Evolutionary conservation across 2,888 invertebrate genomes (phyloP), one percentile per base, ranked within the genome.

Genomic region (Nymphalis polychloros): DNA sequence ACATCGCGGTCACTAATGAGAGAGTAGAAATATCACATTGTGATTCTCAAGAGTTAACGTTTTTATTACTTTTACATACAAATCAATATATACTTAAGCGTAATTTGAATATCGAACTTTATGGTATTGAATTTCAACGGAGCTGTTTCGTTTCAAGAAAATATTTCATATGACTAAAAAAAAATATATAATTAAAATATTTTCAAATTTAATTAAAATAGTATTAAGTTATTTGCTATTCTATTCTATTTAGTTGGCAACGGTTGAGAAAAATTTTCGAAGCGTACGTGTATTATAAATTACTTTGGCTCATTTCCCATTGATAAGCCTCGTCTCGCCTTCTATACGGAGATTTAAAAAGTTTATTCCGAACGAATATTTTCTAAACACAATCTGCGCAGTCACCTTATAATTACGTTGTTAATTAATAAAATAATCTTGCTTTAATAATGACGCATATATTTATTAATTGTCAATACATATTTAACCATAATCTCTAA

Each of bases 251-350:
- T 48, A 66, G 57, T 71, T 71, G 71, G 71, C 71, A 68, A 23
- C n/a, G 63, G 23, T 48, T 55, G 49, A 47, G 19, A 31, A 63
- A 63, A 63, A 60, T 68, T 59, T 71, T 71, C 57, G 63, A 66
- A 68, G 66, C 71, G 68, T 63, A 68, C 68, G 68, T 48, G 68
- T 71, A 68, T 71, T 71, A 71, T 68, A 71, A 71, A 71, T 71
- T 63, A 71, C 60, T 71, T 71, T 71, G 71, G 71, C 71, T 66
- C 65, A 63, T 61, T 68, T 71, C 71, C 71, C 71, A 68, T 53
- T 63, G 71, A 71, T 71, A 71, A 66, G 63, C 63, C 52, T 66
- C 63, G 66, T 68, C 65, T 66, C 68, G 35, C 57, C 57, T 57
- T 57, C 35, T 10, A 35, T 41, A 57, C 57, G 19, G 31, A 55